These are phyloP conservation scores for Pipistrellus nathusii DNA, from an alignment of 2,797 vertebrate genomes.

Conservation along the genomic window DNA sequence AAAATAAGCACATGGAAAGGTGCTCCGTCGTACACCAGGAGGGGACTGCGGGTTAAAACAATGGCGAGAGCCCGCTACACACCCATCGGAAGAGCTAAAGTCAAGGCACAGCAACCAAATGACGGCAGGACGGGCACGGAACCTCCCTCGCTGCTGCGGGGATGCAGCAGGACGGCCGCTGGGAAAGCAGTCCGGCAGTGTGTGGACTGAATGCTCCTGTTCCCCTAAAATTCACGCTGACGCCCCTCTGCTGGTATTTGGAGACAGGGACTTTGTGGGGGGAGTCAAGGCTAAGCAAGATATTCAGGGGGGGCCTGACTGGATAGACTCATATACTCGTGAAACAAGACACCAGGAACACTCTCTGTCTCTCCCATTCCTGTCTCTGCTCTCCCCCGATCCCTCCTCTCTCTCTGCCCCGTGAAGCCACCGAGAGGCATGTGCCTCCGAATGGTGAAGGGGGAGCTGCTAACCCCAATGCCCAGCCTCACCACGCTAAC, in stretches of 20 bases:
- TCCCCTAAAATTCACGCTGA: background rate
- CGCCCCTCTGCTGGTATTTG: background rate
- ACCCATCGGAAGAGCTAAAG: background rate
- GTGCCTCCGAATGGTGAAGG: background rate
- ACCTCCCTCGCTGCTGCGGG: background rate
- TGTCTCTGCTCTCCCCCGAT: too few relatives aligned
- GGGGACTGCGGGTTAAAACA: background rate
- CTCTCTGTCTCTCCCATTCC: background rate
- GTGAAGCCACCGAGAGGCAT: too few relatives aligned
- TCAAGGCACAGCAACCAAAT: background rate
- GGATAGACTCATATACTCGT: background rate
- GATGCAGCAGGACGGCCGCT: background rate
- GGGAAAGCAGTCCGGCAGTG: background rate
- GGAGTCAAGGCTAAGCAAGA: background rate
- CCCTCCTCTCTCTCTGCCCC: background rate
- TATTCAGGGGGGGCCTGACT: too few relatives aligned
- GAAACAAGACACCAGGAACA: background rate
- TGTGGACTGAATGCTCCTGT: background rate
- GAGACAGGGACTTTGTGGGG: background rate
- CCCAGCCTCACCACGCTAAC: background rate
- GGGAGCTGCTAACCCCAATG: background rate
- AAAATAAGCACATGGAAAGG: background rate
- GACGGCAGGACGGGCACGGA: background rate
- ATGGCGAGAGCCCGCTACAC: background rate
- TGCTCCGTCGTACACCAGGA: background rate